These are phyloP conservation scores for Hydrotaea diabolus DNA, from an alignment of 2,888 invertebrate species.

Conservation along the genomic window DNA sequence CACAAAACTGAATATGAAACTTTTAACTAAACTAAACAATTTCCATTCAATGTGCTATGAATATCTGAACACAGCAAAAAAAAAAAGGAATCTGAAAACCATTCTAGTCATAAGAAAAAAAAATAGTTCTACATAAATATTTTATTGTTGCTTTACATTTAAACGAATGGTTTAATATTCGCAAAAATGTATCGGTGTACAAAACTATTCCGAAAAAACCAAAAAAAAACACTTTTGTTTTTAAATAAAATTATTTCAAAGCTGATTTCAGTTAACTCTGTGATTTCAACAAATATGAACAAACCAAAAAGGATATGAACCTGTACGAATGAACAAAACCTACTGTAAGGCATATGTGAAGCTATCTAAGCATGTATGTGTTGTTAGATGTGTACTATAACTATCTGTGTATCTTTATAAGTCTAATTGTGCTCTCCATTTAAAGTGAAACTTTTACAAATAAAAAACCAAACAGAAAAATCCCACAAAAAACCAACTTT, in stretches of 20 bases:
- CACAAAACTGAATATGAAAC: conserved; percentile 28
- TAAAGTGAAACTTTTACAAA: conserved; percentile 4
- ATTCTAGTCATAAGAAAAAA: neutral
- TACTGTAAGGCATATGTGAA: neutral
- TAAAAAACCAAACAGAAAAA: no score
- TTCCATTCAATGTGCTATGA: conserved; percentile 28
- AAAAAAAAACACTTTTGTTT: neutral
- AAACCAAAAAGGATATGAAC: neutral
- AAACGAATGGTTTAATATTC: neutral
- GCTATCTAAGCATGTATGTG: neutral
- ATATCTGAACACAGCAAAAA: conserved; percentile 30
- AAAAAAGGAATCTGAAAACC: neutral
- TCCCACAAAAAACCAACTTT: neutral
- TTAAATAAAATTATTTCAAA: neutral
- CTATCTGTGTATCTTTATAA: neutral
- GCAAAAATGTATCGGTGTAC: neutral
- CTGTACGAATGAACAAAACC: neutral
- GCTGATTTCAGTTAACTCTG: conserved; percentile 38
- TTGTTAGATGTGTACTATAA: neutral
- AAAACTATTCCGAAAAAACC: neutral
- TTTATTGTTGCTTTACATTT: conserved; percentile 17
- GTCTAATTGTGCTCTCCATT: conserved; percentile 2
- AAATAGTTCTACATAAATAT: conserved; percentile 19
- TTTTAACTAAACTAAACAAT: conserved; percentile 23
- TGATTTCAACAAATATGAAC: conserved; percentile 10